A percentile compares a stretch with the other conserved stretches of the same genome.
These are phyloP conservation scores for Yoshiicerus persimilis DNA, from an alignment of 1,140 invertebrate species.

Conservation along the genomic window DNA sequence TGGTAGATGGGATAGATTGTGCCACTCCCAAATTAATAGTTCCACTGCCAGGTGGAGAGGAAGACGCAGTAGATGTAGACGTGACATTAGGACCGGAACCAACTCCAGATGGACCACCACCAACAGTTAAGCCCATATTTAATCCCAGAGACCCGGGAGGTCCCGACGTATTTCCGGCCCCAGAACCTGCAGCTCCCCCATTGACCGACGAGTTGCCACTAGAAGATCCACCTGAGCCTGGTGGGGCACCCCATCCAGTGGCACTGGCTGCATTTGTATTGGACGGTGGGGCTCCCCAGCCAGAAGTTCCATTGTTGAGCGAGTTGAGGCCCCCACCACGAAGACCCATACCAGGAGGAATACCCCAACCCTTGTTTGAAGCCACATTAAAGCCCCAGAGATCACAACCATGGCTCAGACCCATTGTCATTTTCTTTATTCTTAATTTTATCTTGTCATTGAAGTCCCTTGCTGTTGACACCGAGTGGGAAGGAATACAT, in stretches of 20 bases:
- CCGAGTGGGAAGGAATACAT: neutral
- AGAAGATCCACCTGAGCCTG: slow-evolving; percentile 62
- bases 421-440: slow-evolving; percentile 34
- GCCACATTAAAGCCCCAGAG: slow-evolving; percentile 46
- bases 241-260: slow-evolving; percentile 52
- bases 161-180: neutral
- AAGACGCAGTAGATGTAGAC: slow-evolving; percentile 53
- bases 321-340: slow-evolving; percentile 76
- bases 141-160: neutral
- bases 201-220: slow-evolving; percentile 47
- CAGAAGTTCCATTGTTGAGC: slow-evolving; percentile 66
- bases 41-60: slow-evolving; percentile 50
- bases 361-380: slow-evolving; percentile 59
- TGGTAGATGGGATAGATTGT: slow-evolving; percentile 51
- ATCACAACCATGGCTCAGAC: slow-evolving; percentile 44
- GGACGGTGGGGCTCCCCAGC: slow-evolving; percentile 69
- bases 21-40: slow-evolving; percentile 52
- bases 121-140: neutral
- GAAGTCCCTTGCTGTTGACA: slow-evolving; percentile 4
- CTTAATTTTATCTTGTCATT: neutral
- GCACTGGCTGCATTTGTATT: slow-evolving; percentile 56
- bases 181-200: neutral
- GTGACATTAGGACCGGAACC: neutral
- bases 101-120: neutral
- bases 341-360: slow-evolving; percentile 63